A percentile compares a stretch with the other conserved stretches of the same genome.
Evolutionary conservation across 2,113 vertebrate species (phyloP).

Genomic region (Bubo bubo): DNA sequence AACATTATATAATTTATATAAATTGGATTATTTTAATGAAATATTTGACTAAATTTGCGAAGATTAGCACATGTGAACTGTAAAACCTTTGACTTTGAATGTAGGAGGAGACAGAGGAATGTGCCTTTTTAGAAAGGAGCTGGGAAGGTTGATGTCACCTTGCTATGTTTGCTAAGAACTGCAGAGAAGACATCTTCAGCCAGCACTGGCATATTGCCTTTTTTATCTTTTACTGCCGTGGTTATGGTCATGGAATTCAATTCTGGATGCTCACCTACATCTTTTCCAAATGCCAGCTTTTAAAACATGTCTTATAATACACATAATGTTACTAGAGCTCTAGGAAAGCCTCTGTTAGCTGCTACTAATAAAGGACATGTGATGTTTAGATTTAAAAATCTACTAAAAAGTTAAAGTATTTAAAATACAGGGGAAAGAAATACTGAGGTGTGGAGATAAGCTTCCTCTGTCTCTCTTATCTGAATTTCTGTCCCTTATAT

Average conservation of each 20-base stretch:
- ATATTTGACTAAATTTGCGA: not conserved
- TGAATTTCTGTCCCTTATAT: not conserved
- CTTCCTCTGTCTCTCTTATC: not conserved
- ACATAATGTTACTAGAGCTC: not conserved
- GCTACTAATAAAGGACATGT: not conserved
- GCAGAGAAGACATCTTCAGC: conserved; percentile 74
- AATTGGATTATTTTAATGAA: not conserved
- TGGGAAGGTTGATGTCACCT: conserved; percentile 8
- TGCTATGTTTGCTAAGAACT: conserved; percentile 68
- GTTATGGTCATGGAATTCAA: conserved; percentile 70
- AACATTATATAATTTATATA: not conserved
- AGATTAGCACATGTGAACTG: not conserved
- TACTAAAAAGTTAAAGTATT: not conserved
- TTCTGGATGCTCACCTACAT: conserved; percentile 51
- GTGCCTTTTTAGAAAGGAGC: not conserved
- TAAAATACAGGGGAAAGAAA: not conserved
- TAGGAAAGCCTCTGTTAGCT: not conserved
- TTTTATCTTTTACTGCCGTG: conserved; percentile 79
- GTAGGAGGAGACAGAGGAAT: not conserved
- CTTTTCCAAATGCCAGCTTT: conserved; percentile 72
- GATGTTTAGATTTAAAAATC: not conserved
- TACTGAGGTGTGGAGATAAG: not conserved
- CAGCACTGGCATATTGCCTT: conserved; percentile 78
- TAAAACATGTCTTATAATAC: not conserved
- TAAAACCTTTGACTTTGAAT: not conserved